Conservation (phyloP, 2,888 invertebrate species). For the Phymatocera aterrima region DNA sequence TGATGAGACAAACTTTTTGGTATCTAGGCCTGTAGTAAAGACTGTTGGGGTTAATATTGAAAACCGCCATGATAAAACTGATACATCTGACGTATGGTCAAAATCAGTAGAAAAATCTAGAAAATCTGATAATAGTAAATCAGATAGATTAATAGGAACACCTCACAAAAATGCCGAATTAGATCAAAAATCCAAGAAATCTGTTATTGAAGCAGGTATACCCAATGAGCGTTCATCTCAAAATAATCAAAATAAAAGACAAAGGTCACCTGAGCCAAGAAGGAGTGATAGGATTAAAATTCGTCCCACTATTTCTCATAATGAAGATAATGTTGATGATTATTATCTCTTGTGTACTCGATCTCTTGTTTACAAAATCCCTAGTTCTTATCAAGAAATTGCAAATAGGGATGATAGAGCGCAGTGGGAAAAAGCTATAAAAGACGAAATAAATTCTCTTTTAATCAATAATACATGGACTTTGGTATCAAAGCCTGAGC, state of each 20-base stretch:
- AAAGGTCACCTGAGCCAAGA: conserved; percentile 14
- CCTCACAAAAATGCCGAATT: background rate
- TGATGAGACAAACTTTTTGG: conserved; percentile 62
- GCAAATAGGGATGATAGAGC: conserved; percentile 49
- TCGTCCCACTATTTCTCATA: conserved; percentile 42
- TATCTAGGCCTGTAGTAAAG: conserved; percentile 54
- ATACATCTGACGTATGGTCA: conserved; percentile 7
- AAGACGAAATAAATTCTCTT: too few species aligned
- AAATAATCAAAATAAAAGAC: background rate
- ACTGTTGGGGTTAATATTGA: background rate
- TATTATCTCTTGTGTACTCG: conserved; percentile 45
- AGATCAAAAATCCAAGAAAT: conserved; percentile 13
- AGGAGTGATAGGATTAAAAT: conserved; percentile 51
- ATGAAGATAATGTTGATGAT: conserved; percentile 38
- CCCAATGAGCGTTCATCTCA: background rate
- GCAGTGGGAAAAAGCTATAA: conserved; percentile 51
- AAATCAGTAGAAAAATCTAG: conserved; percentile 10
- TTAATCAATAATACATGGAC: conserved; percentile 44
- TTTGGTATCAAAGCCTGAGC: conserved; percentile 46
- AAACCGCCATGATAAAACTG: conserved; percentile 32
- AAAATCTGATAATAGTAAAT: conserved; percentile 41
- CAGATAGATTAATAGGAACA: conserved; percentile 28
- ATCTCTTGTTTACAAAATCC: too few species aligned
- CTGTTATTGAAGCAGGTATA: conserved; percentile 28
- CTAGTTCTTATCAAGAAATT: conserved; percentile 49